Base-by-base conservation (phyloP, 2,113 vertebrate genomes). In the Xiphorhynchus elegans region DNA sequence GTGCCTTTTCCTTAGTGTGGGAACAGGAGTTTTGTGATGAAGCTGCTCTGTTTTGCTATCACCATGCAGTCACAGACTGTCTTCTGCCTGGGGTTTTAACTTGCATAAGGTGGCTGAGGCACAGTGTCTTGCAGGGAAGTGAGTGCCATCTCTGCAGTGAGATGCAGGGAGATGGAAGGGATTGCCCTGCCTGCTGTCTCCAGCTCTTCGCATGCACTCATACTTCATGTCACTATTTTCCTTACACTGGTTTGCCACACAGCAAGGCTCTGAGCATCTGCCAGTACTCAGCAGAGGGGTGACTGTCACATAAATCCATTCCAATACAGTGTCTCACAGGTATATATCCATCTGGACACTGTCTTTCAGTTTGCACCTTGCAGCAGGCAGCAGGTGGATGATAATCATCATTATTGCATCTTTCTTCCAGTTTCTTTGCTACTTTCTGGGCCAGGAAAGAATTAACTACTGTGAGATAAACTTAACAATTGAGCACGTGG, bases 71-170 rank as follows among this genome's bases (percentile, higher is more conserved):
- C 46, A 62, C 29, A 40, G 39, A 62, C 3, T 8, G 44, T 77
- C 21, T 80, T 86, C 37, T 87, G 63, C 78, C 75, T 53, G 16
- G 39, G 58, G 26, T 23, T 72, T 18, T 59, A 53, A 49, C 39
- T 78, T 5, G 1, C 0, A 3, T 8, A 4, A 63, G 13, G 46
- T 23, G 33, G 26, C 47, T 31, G 42, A 70, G 64, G 39, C 49
- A 86, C 56, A 67, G 50, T 58, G 87, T 58, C n/a, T 75, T 1
- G 0, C 12, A 81, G 39, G 13, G 49, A 67, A 33, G 59, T 10
- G 29, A 92, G 46, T 0, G 0, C 6, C 0, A 0, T 49, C 50
- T 82, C 35, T 2, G 3, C 10, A 55, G n/a, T 13, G 20, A 39
- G 75, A 21, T 56, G 33, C 39, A 37, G 39, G 9, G 52, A 44